Conservation (phyloP, 2,113 vertebrate genomes). For the Tympanuchus pallidicinctus region DNA sequence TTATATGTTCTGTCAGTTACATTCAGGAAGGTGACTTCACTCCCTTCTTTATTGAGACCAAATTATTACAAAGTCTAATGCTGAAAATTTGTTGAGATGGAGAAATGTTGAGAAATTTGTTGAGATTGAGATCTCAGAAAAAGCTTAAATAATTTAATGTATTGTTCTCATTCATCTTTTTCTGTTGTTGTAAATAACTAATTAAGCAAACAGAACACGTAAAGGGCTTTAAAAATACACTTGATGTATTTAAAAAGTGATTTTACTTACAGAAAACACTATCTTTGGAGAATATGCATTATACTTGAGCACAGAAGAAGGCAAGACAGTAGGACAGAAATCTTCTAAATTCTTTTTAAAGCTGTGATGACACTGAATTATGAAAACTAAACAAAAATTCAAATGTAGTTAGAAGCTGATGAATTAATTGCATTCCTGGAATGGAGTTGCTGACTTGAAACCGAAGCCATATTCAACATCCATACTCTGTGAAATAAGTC, state of each 20-base stretch:
- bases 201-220: background rate
- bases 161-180: background rate
- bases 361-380: background rate
- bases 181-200: background rate
- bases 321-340: background rate
- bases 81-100: background rate
- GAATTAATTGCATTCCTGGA: background rate
- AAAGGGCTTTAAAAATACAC: background rate
- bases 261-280: background rate
- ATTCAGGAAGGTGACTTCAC: background rate
- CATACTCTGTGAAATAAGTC: background rate
- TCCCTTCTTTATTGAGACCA: background rate
- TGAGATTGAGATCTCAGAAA: background rate
- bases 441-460: background rate
- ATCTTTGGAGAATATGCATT: background rate
- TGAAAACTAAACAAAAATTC: background rate
- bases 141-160: background rate
- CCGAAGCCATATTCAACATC: background rate
- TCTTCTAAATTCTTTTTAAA: background rate
- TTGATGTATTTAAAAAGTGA: background rate
- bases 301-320: background rate
- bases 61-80: background rate
- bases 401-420: background rate
- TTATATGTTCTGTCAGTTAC: background rate
- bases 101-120: background rate